Percentiles rank a stretch among this genome's conserved stretches.
phyloP scores from a whole-genome alignment of 2,113 vertebrate species.

The Motacilla tschutschensis region DNA sequence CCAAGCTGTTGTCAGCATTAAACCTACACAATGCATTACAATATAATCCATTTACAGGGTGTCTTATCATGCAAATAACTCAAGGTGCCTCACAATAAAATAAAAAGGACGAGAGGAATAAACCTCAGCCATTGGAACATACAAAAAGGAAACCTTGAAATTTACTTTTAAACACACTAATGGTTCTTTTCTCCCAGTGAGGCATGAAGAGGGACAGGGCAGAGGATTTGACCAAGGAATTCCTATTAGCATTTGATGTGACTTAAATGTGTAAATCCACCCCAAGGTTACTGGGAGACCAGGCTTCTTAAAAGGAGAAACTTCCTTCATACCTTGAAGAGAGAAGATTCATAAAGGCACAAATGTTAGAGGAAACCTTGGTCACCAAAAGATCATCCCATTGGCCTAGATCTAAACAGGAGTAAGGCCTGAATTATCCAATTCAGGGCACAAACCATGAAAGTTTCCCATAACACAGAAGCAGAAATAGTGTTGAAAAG shows the following conservation, averaged over 20 bases:
- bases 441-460: background rate
- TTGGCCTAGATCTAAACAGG: background rate
- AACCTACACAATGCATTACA: constrained; percentile 45
- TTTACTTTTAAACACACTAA: constrained; percentile 58
- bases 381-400: background rate
- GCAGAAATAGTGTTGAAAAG: background rate
- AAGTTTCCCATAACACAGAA: background rate
- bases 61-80: constrained; percentile 61
- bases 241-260: constrained; percentile 44
- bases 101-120: constrained; percentile 50
- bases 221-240: constrained; percentile 40
- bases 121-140: constrained; percentile 17
- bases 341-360: background rate
- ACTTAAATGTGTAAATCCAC: constrained; percentile 35
- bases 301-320: background rate
- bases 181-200: constrained; percentile 49
- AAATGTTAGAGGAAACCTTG: background rate
- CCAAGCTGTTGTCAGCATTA: constrained; percentile 53
- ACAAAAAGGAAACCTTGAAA: constrained; percentile 60
- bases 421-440: background rate
- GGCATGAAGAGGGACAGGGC: constrained; percentile 11
- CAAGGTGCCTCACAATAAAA: constrained; percentile 67
- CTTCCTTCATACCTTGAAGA: background rate
- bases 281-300: background rate
- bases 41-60: constrained; percentile 55